Conservation (phyloP, 1,140 invertebrate genomes). For the Diorhabda sublineata region DNA sequence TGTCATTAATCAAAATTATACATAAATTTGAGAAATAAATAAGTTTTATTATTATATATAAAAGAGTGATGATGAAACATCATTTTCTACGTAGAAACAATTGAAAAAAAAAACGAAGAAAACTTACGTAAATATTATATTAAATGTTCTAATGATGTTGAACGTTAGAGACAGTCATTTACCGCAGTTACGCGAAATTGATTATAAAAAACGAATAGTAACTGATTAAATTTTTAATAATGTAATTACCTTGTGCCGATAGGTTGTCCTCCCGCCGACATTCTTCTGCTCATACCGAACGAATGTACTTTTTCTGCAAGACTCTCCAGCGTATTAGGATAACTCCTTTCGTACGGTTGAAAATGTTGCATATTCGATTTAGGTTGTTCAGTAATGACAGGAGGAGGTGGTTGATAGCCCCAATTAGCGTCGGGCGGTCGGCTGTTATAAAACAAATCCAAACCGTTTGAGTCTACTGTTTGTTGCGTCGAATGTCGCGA, state of each 20-base stretch:
- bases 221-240: not conserved
- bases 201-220: too few species aligned
- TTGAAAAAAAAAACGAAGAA: too few species aligned
- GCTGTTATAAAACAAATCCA: conserved; percentile 80
- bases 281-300: conserved; percentile 56
- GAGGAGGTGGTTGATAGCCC: conserved; percentile 65
- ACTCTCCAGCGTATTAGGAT: conserved; percentile 87
- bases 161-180: too few species aligned
- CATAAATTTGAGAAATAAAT: too few species aligned
- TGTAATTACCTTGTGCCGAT: conserved; percentile 37
- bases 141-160: too few species aligned
- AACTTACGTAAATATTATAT: too few species aligned
- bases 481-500: conserved; percentile 33
- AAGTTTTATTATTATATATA: too few species aligned
- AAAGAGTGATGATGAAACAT: too few species aligned
- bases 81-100: too few species aligned
- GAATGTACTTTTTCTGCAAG: conserved; percentile 86
- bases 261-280: conserved; percentile 51
- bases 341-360: conserved; percentile 74
- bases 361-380: conserved; percentile 75
- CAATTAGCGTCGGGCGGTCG: conserved; percentile 48
- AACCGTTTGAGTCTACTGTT: conserved; percentile 59
- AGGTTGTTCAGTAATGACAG: conserved; percentile 85
- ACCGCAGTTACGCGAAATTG: too few species aligned
- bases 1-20: too few species aligned